Conservation (phyloP, 1,140 invertebrate species). For the Hyles vespertilio region DNA sequence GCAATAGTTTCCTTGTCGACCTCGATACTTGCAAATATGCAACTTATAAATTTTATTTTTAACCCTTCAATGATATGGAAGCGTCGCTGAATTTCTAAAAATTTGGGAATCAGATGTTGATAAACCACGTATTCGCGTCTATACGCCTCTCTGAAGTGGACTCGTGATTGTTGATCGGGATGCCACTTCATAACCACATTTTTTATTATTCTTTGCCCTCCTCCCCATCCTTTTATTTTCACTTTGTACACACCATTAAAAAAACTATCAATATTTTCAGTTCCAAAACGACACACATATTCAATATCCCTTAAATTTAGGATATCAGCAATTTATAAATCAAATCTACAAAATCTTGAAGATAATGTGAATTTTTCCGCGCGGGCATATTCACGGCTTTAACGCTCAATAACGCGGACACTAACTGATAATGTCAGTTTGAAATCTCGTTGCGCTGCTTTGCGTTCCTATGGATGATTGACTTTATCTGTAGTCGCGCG, state of each 20-base stretch:
- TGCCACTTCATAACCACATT: slow-evolving; percentile 49
- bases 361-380: slow-evolving; percentile 42
- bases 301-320: slow-evolving; percentile 35
- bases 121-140: slow-evolving; percentile 42
- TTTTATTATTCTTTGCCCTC: slow-evolving; percentile 36
- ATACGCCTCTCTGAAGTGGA: slow-evolving; percentile 38
- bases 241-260: slow-evolving; percentile 39
- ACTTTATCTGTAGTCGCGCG: slow-evolving; percentile 18
- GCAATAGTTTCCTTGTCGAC: slow-evolving; percentile 46
- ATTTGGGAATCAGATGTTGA: slow-evolving; percentile 30
- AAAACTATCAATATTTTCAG: slow-evolving; percentile 45
- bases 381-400: slow-evolving; percentile 35
- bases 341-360: slow-evolving; percentile 43
- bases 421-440: slow-evolving; percentile 18
- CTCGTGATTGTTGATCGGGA: slow-evolving; percentile 31
- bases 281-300: slow-evolving; percentile 32
- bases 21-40: slow-evolving; percentile 32
- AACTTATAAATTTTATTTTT: slow-evolving; percentile 53
- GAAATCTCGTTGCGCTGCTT: slow-evolving; percentile 4
- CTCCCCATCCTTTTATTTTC: slow-evolving; percentile 31
- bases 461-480: slow-evolving; percentile 12
- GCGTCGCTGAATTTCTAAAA: slow-evolving; percentile 43
- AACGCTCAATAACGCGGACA: slow-evolving; percentile 1
- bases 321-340: slow-evolving; percentile 38
- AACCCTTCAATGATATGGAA: slow-evolving; percentile 47